phyloP scores from a whole-genome alignment of 2,888 invertebrate species.

The Epiperipatus broadwayi region DNA sequence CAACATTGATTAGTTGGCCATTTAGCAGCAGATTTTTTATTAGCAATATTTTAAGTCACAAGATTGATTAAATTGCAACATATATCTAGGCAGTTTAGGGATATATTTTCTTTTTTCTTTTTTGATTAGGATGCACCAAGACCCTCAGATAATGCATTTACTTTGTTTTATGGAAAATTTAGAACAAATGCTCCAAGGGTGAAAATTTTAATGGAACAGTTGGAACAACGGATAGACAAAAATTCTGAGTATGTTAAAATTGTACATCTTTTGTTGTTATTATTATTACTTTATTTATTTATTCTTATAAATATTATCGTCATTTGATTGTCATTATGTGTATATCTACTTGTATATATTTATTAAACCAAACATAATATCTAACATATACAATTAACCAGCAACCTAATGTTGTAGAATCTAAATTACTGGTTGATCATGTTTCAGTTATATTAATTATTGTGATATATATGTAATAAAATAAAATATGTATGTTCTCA shows the following conservation, averaged over 20 bases:
- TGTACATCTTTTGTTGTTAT: neutral
- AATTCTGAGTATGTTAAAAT: constrained; percentile 45
- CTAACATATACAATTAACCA: too few relatives aligned
- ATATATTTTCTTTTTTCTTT: constrained; percentile 11
- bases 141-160: constrained; percentile 39
- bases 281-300: constrained; percentile 8
- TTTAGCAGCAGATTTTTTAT: too few relatives aligned
- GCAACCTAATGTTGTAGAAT: too few relatives aligned
- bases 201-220: constrained; percentile 53
- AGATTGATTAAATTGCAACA: constrained; percentile 6
- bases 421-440: too few relatives aligned
- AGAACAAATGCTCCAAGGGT: constrained; percentile 73
- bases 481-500: too few relatives aligned
- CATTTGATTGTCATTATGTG: constrained; percentile 6
- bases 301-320: constrained; percentile 11
- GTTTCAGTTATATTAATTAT: too few relatives aligned
- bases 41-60: too few relatives aligned
- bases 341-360: too few relatives aligned
- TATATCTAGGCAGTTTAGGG: neutral
- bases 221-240: constrained; percentile 53
- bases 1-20: too few relatives aligned
- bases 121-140: constrained; percentile 23
- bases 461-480: too few relatives aligned
- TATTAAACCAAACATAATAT: too few relatives aligned
- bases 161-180: constrained; percentile 78